These are phyloP conservation scores for Dermochelys coriacea DNA, from an alignment of 2,797 vertebrate species.

Conservation along the genomic window DNA sequence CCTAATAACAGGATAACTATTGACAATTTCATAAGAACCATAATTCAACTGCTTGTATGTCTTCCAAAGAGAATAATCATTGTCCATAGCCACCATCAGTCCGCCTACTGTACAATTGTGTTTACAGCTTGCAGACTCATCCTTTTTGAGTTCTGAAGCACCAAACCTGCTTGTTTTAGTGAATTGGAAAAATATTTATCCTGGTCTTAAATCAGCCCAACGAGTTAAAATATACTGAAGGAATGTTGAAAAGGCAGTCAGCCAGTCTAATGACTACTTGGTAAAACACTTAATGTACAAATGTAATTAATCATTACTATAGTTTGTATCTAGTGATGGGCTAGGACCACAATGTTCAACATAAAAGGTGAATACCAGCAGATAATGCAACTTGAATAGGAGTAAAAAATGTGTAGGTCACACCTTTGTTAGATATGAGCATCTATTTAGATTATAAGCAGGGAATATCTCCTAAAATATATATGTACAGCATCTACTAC, in stretches of 20 bases:
- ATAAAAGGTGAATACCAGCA: not conserved
- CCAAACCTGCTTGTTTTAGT: conserved; percentile 62
- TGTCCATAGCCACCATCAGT: conserved; percentile 68
- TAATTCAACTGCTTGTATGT: conserved; percentile 67
- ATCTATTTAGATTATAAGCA: not conserved
- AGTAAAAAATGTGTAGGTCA: conserved; percentile 1
- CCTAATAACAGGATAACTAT: conserved; percentile 78
- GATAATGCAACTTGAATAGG: conserved; percentile 9
- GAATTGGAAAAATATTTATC: conserved; percentile 12
- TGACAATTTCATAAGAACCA: conserved; percentile 80
- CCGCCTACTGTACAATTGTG: conserved; percentile 39
- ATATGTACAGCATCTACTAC: not conserved
- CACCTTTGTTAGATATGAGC: conserved; percentile 8
- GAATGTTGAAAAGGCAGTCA: not conserved
- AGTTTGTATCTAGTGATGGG: not conserved
- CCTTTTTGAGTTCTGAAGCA: conserved; percentile 51
- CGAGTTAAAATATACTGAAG: conserved; percentile 56
- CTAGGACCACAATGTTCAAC: not conserved
- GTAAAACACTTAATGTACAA: conserved; percentile 15
- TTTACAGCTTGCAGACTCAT: conserved; percentile 62
- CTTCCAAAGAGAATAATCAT: conserved; percentile 67
- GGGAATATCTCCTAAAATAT: not conserved
- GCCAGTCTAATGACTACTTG: conserved; percentile 2
- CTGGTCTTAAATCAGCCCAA: conserved; percentile 27
- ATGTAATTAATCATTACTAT: not conserved